Conservation (phyloP, 2,113 vertebrate species). For the Eubucco bourcierii region DNA sequence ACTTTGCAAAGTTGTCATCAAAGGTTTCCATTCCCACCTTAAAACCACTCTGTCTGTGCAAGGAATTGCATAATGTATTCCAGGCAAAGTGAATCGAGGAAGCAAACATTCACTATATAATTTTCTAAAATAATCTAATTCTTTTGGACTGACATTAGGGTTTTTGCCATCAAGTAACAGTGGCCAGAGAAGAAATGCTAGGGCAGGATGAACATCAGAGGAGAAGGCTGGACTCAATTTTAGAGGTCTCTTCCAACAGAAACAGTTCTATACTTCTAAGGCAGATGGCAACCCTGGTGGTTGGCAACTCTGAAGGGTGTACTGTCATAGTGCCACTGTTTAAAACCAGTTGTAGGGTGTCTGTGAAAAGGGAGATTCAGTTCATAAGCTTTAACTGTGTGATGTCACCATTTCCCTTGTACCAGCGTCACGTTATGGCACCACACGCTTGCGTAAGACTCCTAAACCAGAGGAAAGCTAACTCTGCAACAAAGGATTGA, state of each 20-base stretch:
- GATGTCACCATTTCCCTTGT: background rate
- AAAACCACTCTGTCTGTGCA: background rate
- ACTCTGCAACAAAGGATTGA: background rate
- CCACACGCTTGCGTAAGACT: rapidly evolving
- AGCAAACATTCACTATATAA: rapidly evolving
- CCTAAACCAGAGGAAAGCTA: background rate
- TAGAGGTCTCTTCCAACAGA: too few relatives aligned
- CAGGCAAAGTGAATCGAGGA: background rate
- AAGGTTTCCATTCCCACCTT: background rate
- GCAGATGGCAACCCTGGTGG: background rate
- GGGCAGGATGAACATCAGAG: background rate
- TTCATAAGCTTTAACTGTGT: background rate
- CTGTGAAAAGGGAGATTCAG: background rate
- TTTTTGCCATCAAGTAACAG: background rate
- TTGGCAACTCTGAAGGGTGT: background rate
- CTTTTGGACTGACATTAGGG: background rate
- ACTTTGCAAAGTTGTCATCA: background rate
- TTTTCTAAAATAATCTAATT: background rate
- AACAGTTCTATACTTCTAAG: too few relatives aligned
- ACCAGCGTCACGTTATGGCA: background rate
- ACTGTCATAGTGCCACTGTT: too few relatives aligned
- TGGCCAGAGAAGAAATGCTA: background rate
- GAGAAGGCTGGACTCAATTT: background rate
- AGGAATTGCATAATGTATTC: rapidly evolving
- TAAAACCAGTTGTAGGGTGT: background rate